These are phyloP conservation scores for Acanthosepion esculentum DNA, from an alignment of 2,888 invertebrate genomes.

Conservation along the genomic window DNA sequence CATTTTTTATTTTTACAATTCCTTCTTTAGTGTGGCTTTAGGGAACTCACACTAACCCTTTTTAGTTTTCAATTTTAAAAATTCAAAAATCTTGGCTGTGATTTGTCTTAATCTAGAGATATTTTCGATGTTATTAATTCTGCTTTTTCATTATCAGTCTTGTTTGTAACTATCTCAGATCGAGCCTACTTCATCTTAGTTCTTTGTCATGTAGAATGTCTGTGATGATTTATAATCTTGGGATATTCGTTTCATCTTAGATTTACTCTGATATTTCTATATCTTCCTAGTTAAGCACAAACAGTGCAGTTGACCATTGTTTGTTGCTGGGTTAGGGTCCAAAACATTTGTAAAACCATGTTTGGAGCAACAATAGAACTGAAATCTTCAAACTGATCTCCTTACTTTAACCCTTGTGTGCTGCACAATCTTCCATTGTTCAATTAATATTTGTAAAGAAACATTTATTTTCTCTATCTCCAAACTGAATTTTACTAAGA, in stretches of 20 bases:
- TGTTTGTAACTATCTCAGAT: background rate
- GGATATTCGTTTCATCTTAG: background rate
- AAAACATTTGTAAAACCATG: background rate
- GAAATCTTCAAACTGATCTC: too few species aligned
- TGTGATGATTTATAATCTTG: background rate
- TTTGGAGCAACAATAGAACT: too few species aligned
- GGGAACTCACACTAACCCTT: background rate
- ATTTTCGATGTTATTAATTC: background rate
- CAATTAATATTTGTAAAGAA: too few species aligned
- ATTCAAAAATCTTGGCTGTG: conserved; percentile 11
- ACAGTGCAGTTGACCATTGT: background rate
- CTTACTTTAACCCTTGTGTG: too few species aligned
- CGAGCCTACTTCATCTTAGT: background rate
- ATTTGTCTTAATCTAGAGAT: background rate
- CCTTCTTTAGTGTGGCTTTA: background rate
- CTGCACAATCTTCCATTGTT: too few species aligned
- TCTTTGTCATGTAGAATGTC: background rate
- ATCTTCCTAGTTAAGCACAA: background rate
- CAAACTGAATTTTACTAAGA: too few species aligned
- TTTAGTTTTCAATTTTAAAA: background rate
- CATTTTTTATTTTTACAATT: background rate
- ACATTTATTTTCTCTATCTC: too few species aligned
- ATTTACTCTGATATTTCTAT: background rate
- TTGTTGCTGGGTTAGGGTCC: background rate
- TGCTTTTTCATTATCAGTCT: background rate